Evolutionary conservation across 2,797 vertebrate species (phyloP).

Genomic region (Geotrypetes seraphini): DNA sequence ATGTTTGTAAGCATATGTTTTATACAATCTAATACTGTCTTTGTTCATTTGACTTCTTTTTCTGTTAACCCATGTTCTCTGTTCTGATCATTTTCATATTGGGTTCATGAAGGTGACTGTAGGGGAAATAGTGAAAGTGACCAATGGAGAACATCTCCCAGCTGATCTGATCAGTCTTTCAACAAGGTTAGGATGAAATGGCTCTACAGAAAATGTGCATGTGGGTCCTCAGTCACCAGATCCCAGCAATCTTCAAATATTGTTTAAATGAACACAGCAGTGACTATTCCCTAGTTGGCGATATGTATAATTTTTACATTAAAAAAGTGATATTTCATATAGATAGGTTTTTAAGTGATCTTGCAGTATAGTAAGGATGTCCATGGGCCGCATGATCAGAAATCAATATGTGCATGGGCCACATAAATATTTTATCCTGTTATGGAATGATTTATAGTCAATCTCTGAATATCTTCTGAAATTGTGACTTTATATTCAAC

Average conservation of each 20-base stretch:
- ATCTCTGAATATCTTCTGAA: no score
- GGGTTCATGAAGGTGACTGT: slow-evolving; percentile 87
- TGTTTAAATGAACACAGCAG: neutral
- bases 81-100: slow-evolving; percentile 61
- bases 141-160: slow-evolving; percentile 97
- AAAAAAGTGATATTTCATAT: neutral
- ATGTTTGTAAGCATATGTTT: slow-evolving; percentile 54
- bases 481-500: no score
- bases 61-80: slow-evolving; percentile 42
- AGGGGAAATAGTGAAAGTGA: slow-evolving; percentile 96
- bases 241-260: no score
- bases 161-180: slow-evolving; percentile 99
- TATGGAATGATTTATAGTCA: no score
- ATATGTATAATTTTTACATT: neutral
- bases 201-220: slow-evolving; percentile 35
- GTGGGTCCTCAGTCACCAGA: slow-evolving; percentile 53
- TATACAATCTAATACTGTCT: slow-evolving; percentile 52
- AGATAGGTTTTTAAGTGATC: slow-evolving; percentile 3
- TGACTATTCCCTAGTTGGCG: slow-evolving; percentile 2
- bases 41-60: slow-evolving; percentile 46
- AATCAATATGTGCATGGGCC: no score
- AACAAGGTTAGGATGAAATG: slow-evolving; percentile 85
- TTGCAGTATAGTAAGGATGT: no score
- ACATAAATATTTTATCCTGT: no score
- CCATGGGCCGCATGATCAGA: no score